Percentiles rank a stretch among this genome's conserved stretches.
phyloP scores from a whole-genome alignment of 2,888 invertebrate genomes.

The Arenicola marina region DNA sequence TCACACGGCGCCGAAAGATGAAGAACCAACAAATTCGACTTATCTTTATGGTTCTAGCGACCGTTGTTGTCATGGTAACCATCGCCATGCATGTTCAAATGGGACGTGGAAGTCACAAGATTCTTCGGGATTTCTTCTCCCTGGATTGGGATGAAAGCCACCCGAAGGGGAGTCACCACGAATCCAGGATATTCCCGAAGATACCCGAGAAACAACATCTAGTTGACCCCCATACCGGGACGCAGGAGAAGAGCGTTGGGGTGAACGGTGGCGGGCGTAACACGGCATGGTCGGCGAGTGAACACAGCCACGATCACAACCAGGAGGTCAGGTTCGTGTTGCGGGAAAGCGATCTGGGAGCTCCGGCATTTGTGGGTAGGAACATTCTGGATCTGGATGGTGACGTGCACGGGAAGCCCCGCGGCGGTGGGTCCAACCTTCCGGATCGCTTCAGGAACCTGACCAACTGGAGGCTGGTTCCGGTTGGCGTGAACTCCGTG shows the following conservation, averaged over 20 bases:
- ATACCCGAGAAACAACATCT: neutral
- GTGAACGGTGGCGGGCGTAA: no score
- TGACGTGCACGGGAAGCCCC: neutral
- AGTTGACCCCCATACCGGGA: neutral
- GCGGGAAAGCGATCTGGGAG: constrained; percentile 24
- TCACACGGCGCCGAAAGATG: no score
- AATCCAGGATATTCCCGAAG: neutral
- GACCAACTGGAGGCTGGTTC: neutral
- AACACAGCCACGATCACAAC: constrained; percentile 23
- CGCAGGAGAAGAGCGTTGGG: neutral
- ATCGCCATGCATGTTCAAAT: neutral
- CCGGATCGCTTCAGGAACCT: constrained; percentile 1
- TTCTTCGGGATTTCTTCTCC: neutral
- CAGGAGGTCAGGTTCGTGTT: constrained; percentile 23
- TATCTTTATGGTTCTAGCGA: neutral
- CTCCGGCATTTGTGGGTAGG: constrained; percentile 22
- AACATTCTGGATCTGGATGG: constrained; percentile 6
- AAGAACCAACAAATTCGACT: neutral
- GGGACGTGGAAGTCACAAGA: neutral
- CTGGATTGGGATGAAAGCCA: neutral
- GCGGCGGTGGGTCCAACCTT: neutral
- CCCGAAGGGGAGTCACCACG: neutral
- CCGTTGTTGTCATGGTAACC: neutral
- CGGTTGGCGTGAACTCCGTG: constrained; percentile 3
- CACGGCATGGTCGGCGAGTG: no score